Evolutionary conservation across 1,140 invertebrate species (phyloP).

Genomic region (Anagrus nilaparvatae): DNA sequence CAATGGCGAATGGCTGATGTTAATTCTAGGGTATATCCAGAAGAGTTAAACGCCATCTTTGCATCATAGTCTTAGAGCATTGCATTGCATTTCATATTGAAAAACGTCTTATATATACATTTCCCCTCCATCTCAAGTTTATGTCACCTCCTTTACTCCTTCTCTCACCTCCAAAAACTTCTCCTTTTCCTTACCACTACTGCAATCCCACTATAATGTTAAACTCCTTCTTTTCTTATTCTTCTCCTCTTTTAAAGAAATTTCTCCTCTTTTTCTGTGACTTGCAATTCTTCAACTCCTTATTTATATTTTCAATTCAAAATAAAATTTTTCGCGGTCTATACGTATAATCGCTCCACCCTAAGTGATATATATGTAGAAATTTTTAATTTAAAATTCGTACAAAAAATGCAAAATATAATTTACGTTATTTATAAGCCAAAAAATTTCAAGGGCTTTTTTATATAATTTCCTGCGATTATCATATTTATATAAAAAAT

Average conservation of each 20-base stretch:
- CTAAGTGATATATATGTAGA: no score
- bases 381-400: no score
- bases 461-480: no score
- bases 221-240: conserved; percentile 12
- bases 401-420: no score
- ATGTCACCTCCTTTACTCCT: conserved; percentile 7
- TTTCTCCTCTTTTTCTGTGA: conserved; percentile 17
- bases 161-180: background rate
- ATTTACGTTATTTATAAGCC: no score
- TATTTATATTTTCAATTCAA: no score
- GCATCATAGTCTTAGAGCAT: conserved; percentile 42
- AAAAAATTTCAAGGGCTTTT: no score
- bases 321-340: no score
- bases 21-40: conserved; percentile 43
- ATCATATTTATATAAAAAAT: no score
- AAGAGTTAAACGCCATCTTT: conserved; percentile 40
- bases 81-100: no score
- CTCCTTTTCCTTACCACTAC: background rate
- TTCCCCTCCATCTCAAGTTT: conserved; percentile 11
- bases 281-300: conserved; percentile 22
- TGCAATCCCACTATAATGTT: conserved; percentile 1
- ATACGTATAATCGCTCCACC: no score
- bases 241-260: conserved; percentile 17
- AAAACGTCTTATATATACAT: no score
- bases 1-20: conserved; percentile 43